Evolutionary conservation across 2,888 invertebrate species (phyloP), one percentile per base, ranked within the genome.

Genomic region (Melieria picta): DNA sequence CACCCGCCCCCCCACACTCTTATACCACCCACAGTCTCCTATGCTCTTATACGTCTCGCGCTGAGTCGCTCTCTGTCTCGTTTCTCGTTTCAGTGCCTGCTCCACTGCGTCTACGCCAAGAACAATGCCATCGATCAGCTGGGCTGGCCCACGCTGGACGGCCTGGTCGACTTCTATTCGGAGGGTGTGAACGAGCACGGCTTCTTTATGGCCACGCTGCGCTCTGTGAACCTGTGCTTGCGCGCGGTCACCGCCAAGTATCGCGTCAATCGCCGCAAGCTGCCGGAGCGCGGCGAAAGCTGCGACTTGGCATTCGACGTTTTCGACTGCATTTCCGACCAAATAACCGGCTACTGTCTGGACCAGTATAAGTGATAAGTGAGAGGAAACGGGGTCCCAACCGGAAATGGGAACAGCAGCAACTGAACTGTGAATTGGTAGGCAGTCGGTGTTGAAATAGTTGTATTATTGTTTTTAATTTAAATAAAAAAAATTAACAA

Each of bases 101-200:
- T 93, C 80, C 93, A 93, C 84, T 93, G 93, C 86, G 92, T 93
- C 76, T 93, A 93, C 88, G 89, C 91, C 79, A 92, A 92, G 89
- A 93, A 93, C 89, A 91, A 93, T 89, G 93, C 93, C 61, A 93
- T 93, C 73, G 93, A 93, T 83, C 89, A 90, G 73, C 89, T 89
- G 79, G 93, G 93, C 3, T 93, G 93, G 88, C 93, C 93, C 6
- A 93, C 92, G 0, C 88, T 91, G 9, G 92, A 93, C 78, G 93
- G 93, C 1, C 86, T 93, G 74, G 92, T 93, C 65, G 88, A 90
- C 13, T 88, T 93, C 76, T 93, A 93, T 86, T 91, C 93, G 4
- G 93, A 92, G 80, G 93, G 93, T n/a, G 92, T 93, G n/a, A 90
- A 90, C 79, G 93, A 93, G 80, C 90, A 91, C 73, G 92, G 91